These are phyloP conservation scores for Lagorchestes hirsutus DNA, from an alignment of 2,797 vertebrate species.

Conservation along the genomic window DNA sequence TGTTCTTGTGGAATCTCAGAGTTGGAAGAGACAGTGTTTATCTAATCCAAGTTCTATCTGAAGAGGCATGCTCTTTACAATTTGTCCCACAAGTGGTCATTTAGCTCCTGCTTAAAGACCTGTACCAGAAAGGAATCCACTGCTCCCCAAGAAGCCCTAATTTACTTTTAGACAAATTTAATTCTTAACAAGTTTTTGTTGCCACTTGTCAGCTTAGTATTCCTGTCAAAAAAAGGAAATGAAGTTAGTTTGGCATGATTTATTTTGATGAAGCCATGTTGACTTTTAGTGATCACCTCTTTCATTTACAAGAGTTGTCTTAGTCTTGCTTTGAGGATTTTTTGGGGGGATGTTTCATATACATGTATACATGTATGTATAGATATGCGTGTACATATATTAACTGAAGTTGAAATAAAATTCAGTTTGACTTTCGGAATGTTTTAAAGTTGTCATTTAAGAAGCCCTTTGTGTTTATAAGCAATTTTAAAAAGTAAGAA, in stretches of 20 bases:
- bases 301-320: not conserved
- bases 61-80: not conserved
- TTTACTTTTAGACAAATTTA: not conserved
- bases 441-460: not conserved
- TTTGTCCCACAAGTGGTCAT: not conserved
- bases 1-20: not conserved
- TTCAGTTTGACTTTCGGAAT: not conserved
- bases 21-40: not conserved
- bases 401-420: not conserved
- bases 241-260: not conserved
- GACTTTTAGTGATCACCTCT: not conserved
- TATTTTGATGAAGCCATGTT: not conserved
- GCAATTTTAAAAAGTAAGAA: too few relatives aligned
- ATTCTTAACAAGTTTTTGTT: not conserved
- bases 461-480: too few relatives aligned
- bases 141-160: not conserved
- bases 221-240: not conserved
- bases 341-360: not conserved
- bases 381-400: not conserved
- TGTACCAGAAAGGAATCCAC: not conserved
- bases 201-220: not conserved
- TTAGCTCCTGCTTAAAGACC: not conserved
- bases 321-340: not conserved
- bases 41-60: not conserved
- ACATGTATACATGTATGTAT: not conserved